Evolutionary conservation across 2,888 invertebrate species (phyloP).

Genomic region (Andrena haemorrhoa): DNA sequence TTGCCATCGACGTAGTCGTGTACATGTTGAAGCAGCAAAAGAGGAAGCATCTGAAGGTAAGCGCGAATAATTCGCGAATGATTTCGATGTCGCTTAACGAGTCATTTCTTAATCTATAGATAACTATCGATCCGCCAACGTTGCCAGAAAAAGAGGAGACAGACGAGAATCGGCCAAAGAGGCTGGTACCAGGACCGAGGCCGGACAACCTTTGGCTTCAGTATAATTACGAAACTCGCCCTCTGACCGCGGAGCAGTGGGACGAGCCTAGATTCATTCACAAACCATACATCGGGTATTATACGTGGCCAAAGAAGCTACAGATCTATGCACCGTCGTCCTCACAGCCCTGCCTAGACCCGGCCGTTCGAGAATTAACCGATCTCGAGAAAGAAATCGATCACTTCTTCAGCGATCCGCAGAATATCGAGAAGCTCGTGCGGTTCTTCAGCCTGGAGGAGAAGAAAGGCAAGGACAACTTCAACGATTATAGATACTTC

Average conservation of each 20-base stretch:
- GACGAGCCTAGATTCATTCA: slow-evolving; percentile 90
- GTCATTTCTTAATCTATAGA: slow-evolving; percentile 60
- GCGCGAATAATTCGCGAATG: background rate
- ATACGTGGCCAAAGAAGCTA: slow-evolving; percentile 86
- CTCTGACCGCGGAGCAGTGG: slow-evolving; percentile 90
- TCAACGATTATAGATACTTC: slow-evolving; percentile 89
- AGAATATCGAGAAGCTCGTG: slow-evolving; percentile 90
- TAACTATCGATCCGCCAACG: slow-evolving; percentile 67
- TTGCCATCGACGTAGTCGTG: slow-evolving; percentile 88
- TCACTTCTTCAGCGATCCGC: slow-evolving; percentile 89
- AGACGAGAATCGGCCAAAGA: slow-evolving; percentile 40
- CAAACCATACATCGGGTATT: slow-evolving; percentile 87
- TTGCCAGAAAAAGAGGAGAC: slow-evolving; percentile 26
- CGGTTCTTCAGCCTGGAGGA: slow-evolving; percentile 92
- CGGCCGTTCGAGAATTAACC: slow-evolving; percentile 86
- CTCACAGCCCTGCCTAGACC: slow-evolving; percentile 88
- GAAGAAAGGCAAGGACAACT: slow-evolving; percentile 94
- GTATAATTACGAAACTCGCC: slow-evolving; percentile 88
- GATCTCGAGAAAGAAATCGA: slow-evolving; percentile 89
- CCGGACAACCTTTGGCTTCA: slow-evolving; percentile 91
- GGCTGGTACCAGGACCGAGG: slow-evolving; percentile 86
- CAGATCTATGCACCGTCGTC: slow-evolving; percentile 89
- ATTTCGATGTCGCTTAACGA: slow-evolving; percentile 13
- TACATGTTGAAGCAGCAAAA: slow-evolving; percentile 91
- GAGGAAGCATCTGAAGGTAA: slow-evolving; percentile 85